Evolutionary conservation across 2,888 invertebrate genomes (phyloP), one percentile per base, ranked within the genome.

Genomic region (Heteropelma amictum): DNA sequence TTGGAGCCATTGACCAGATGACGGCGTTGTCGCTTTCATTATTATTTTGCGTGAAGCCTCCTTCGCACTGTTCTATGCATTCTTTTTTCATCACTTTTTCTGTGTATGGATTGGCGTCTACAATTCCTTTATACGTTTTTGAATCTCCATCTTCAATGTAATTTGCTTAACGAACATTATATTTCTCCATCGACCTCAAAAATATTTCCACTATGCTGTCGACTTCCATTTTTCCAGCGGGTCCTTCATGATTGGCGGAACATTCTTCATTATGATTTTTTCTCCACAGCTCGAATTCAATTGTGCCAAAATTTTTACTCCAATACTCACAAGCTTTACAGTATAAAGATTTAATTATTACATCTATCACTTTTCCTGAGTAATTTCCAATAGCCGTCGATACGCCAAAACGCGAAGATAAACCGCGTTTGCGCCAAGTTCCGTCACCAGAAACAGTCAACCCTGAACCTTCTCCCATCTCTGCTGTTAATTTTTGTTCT

Each of bases 391-490:
- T 47, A 61, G 14, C 35, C 47, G 61, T 47, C 21, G 38, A 63
- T 51, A 49, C 49, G 49, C 26, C 26, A 45, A 67, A 79, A 26
- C 72, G 47, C 54, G 75, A 69, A 49, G 54, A 67, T 30, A 53
- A 69, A 38, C 69, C 74, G 7, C 69, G 61, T 61, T 74, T 72
- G 35, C 54, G 63, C 78, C 71, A 73, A 79, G 56, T 56, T 67
- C 67, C 45, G n/a, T 58, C 26, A 12, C 40, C 58, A 51, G 30
- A 40, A 68, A 68, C 72, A 65, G 69, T 78, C 49, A 80, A 78
- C 30, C 75, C 47, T 63, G 70, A 42, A 21, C 54, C 61, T 49
- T 77, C 76, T 68, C 42, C 56, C 61, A 73, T 75, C 51, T 76
- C 61, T 58, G 49, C 33, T 74, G 58, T 51, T 42, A 69, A 56